These are phyloP conservation scores for Listrodromus nycthemerus DNA, from an alignment of 2,888 invertebrate species.

Conservation along the genomic window DNA sequence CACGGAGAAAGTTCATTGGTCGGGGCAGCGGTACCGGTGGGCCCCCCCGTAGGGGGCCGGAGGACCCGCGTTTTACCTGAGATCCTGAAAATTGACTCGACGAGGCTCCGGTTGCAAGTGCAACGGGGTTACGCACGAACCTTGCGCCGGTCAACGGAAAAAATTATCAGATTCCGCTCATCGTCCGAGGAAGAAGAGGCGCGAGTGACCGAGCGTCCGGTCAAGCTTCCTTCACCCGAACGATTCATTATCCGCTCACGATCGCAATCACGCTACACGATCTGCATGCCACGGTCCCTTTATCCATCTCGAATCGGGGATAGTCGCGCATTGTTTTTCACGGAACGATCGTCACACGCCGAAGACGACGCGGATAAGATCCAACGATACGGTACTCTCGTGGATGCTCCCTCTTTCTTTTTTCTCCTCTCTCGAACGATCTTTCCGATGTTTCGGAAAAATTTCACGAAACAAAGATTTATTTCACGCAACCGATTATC, in stretches of 20 bases:
- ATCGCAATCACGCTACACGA: constrained; percentile 79
- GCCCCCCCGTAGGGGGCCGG: constrained; percentile 18
- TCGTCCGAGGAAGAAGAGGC: constrained; percentile 66
- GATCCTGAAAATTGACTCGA: constrained; percentile 18
- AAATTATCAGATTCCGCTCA: constrained; percentile 79
- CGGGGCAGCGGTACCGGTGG: constrained; percentile 41
- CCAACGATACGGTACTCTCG: constrained; percentile 45
- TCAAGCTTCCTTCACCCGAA: constrained; percentile 54
- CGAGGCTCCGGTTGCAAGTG: constrained; percentile 2
- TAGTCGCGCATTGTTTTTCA: constrained; percentile 74
- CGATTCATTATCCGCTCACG: constrained; percentile 76
- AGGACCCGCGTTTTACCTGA: constrained; percentile 51
- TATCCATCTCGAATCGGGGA: constrained; percentile 75
- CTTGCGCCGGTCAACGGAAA: constrained; percentile 64
- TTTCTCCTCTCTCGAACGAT: constrained; percentile 20
- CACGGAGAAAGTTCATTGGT: constrained; percentile 69
- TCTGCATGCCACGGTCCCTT: constrained; percentile 75
- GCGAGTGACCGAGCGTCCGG: constrained; percentile 49
- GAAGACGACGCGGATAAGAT: constrained; percentile 60
- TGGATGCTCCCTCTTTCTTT: constrained; percentile 23
- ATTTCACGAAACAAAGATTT: constrained; percentile 33
- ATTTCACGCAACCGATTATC: too few relatives aligned
- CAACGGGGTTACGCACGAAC: constrained; percentile 38
- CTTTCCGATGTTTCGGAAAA: constrained; percentile 28
- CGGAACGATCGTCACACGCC: constrained; percentile 52